Evolutionary conservation across 2,888 invertebrate genomes (phyloP).

Genomic region (Epinotia bilunana): DNA sequence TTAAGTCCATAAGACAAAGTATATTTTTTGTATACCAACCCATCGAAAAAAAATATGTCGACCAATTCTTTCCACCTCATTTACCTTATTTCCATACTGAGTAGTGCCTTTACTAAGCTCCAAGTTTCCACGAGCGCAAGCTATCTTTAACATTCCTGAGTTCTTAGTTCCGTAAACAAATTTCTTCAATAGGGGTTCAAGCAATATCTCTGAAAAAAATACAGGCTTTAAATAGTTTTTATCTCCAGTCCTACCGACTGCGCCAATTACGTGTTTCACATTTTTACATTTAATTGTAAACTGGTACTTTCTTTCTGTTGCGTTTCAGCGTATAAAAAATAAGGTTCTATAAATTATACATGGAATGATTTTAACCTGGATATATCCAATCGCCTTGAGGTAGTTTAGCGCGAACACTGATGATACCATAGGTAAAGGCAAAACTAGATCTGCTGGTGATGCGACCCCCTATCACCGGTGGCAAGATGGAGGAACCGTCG

Average conservation of each 20-base stretch:
- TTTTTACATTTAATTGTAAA: neutral
- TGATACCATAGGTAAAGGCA: constrained; percentile 85
- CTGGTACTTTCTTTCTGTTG: no score
- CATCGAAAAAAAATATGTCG: no score
- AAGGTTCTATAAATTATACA: neutral
- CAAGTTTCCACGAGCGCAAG: constrained; percentile 87
- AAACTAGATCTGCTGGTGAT: constrained; percentile 83
- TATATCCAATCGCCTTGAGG: constrained; percentile 88
- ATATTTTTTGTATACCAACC: no score
- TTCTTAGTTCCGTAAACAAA: constrained; percentile 82
- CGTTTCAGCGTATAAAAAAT: neutral
- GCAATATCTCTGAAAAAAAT: constrained; percentile 70
- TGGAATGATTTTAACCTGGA: constrained; percentile 62
- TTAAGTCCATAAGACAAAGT: no score
- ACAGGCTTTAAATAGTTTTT: neutral
- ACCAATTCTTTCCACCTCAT: neutral
- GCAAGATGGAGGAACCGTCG: constrained; percentile 77
- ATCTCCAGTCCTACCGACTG: neutral
- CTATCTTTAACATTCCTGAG: constrained; percentile 89
- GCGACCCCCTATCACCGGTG: constrained; percentile 85
- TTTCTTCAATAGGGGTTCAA: constrained; percentile 86
- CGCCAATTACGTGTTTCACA: neutral
- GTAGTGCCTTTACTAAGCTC: constrained; percentile 62
- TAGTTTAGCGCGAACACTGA: constrained; percentile 86
- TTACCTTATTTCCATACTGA: constrained; percentile 68